Base-by-base conservation (phyloP, 2,888 invertebrate genomes). In the Drosophila neonasuta region DNA sequence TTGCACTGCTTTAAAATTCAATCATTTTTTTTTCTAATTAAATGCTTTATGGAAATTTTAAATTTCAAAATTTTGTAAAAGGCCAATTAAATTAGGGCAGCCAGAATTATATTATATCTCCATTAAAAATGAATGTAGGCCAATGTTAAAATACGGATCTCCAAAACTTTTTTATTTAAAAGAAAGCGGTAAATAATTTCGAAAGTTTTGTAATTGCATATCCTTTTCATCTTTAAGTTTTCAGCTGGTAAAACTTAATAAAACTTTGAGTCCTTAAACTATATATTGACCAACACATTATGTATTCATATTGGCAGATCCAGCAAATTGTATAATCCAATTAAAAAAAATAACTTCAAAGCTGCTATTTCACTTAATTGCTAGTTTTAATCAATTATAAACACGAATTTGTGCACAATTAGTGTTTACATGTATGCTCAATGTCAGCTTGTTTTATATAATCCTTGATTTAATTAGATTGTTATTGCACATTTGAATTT, bases 371-470 rank as follows among this genome's bases (percentile, higher is more conserved):
- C n/a, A 11, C 29, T 41, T 7, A 15, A 9, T 34, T 50, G 30
- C 11, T 9, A 1, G 9, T 46, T 24, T 56, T 13, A 46, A 46
- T 32, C 5, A 54, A 60, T 44, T 68, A 30, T 24, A 15, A 69
- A 36, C 24, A 24, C 24, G 1, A 24, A 24, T 6, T 24, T 24
- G n/a, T 58, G 30, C 61, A 56, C 34, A 51, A 34, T 41, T 15
- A 41, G 8, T 13, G 8, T 6, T 9, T 8, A 13, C 9, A 20
- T 4, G 50, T 50, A 32, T 54, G 4, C 17, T 48, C 20, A 55
- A 51, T 44, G 50, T 30, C 42, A 57, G n/a, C 13, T 36, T n/a
- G 30, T 36, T 30, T 68, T 55, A 50, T 55, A 9, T 55, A 69
- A 58, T 60, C 24, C 45, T 42, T 15, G 17, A 34, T n/a, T 13